Percentiles rank a stretch among this genome's conserved stretches.
phyloP scores from a whole-genome alignment of 2,113 vertebrate genomes.

The Spermophilus dauricus region DNA sequence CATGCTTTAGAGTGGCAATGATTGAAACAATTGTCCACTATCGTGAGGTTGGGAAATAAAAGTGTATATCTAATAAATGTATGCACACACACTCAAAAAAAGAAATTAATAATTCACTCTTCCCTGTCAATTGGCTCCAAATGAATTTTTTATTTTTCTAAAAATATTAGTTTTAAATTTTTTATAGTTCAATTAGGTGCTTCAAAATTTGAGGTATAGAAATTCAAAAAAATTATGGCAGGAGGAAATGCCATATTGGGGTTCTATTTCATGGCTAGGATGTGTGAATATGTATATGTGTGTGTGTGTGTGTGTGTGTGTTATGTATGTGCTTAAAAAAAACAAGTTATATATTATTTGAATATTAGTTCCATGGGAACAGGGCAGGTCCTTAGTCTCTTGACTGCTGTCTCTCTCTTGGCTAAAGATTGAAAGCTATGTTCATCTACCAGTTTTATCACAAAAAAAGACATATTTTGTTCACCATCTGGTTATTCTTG shows the following conservation, averaged over 20 bases:
- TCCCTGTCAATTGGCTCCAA: not conserved
- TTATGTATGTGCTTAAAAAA: not conserved
- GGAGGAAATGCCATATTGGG: not conserved
- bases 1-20: not conserved
- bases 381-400: not conserved
- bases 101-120: not conserved
- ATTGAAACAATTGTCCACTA: not conserved
- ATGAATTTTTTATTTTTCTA: conserved; percentile 15
- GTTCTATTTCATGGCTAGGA: not conserved
- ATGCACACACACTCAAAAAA: not conserved
- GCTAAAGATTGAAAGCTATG: conserved; percentile 50
- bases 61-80: not conserved
- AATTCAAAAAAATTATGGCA: not conserved
- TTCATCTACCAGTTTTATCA: conserved; percentile 8
- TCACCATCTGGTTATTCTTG: not conserved
- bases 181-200: not conserved
- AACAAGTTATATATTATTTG: not conserved
- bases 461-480: conserved; percentile 19
- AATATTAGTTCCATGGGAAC: conserved; percentile 26
- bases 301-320: not conserved
- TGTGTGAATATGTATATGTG: not conserved
- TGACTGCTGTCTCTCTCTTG: not conserved
- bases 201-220: conserved; percentile 13
- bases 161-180: conserved; percentile 31
- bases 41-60: not conserved